These are phyloP conservation scores for Caenorhabditis sulstoni DNA, from an alignment of 2,888 invertebrate genomes.

Conservation along the genomic window DNA sequence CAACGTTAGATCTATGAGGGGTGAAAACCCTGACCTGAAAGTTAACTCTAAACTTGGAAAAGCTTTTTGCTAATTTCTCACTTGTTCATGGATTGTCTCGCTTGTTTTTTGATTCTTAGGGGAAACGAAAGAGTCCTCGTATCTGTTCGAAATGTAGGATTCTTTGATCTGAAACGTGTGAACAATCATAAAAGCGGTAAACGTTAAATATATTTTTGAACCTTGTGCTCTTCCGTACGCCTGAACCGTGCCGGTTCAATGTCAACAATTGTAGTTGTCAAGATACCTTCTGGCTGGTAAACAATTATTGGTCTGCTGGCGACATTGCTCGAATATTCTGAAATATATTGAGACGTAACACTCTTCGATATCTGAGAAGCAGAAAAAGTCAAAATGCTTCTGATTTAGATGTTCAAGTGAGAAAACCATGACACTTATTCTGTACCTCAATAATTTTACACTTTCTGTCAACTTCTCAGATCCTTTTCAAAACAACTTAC, in stretches of 20 bases:
- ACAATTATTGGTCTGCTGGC: constrained; percentile 7
- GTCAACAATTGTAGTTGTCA: constrained; percentile 70
- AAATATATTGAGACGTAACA: neutral
- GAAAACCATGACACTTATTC: too few relatives aligned
- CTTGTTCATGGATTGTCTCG: too few relatives aligned
- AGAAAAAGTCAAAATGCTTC: too few relatives aligned
- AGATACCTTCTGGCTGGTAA: constrained; percentile 61
- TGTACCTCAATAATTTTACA: too few relatives aligned
- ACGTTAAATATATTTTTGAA: constrained; percentile 5
- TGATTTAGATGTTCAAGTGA: too few relatives aligned
- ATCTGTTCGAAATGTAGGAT: neutral
- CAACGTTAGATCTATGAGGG: constrained; percentile 3
- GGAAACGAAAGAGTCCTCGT: too few relatives aligned
- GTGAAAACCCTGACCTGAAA: constrained; percentile 17
- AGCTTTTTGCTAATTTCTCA: too few relatives aligned
- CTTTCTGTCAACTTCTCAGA: too few relatives aligned
- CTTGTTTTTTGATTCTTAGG: too few relatives aligned
- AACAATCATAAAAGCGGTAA: too few relatives aligned
- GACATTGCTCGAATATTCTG: constrained; percentile 34
- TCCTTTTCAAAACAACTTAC: constrained; percentile 30
- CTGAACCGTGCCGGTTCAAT: constrained; percentile 65
- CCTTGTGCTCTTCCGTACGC: constrained; percentile 50
- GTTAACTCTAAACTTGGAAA: too few relatives aligned
- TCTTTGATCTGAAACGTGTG: constrained; percentile 59
- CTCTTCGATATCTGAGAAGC: too few relatives aligned